phyloP scores from a whole-genome alignment of 92 coral and sea anemone genomes.

The Desmophyllum pertusum region DNA sequence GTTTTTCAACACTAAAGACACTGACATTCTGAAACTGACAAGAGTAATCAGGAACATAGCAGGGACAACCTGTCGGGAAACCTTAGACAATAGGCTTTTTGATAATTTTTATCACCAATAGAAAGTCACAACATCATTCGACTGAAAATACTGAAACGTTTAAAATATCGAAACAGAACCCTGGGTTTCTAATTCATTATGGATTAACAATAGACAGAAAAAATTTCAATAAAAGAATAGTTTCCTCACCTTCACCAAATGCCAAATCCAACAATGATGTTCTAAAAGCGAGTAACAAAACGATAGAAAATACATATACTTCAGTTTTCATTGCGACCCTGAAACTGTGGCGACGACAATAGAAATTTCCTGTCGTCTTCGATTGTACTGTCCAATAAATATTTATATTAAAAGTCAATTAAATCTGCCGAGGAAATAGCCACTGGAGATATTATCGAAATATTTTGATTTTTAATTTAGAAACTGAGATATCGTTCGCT shows the following conservation, averaged over 20 bases:
- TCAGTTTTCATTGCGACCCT: not conserved
- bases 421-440: not conserved
- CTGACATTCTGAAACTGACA: not conserved
- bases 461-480: not conserved
- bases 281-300: not conserved
- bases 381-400: not conserved
- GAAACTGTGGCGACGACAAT: not conserved
- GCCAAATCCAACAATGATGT: not conserved
- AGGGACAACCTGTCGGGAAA: not conserved
- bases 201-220: not conserved
- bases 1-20: not conserved
- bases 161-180: too few relatives aligned
- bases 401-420: not conserved
- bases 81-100: not conserved
- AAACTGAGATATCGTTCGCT: not conserved
- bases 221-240: not conserved
- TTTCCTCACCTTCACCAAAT: not conserved
- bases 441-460: not conserved
- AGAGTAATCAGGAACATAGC: not conserved
- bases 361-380: not conserved
- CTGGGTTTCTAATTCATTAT: not conserved
- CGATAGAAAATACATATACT: not conserved
- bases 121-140: not conserved
- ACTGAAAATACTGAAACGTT: not conserved
- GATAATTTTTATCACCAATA: not conserved